Evolutionary conservation across 2,113 vertebrate species (phyloP).

Genomic region (Oncorhynchus clarkii): DNA sequence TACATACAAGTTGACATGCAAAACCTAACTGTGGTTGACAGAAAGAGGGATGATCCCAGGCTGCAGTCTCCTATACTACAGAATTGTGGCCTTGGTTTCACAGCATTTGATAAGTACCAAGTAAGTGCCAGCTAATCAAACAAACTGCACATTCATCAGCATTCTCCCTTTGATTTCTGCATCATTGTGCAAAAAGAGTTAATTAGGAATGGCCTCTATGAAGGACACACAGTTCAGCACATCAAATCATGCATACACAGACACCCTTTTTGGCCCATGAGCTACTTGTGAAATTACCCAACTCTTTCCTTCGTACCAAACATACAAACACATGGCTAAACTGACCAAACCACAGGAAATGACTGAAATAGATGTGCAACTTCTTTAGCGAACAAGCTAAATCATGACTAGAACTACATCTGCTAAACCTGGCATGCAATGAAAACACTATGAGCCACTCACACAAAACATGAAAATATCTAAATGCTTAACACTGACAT

Average conservation of each 20-base stretch:
- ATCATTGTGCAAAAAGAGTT: slow-evolving; percentile 55
- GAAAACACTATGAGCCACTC: slow-evolving; percentile 44
- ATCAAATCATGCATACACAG: slow-evolving; percentile 40
- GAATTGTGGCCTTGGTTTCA: slow-evolving; percentile 55
- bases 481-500: slow-evolving; percentile 39
- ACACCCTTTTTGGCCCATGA: slow-evolving; percentile 49
- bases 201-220: slow-evolving; percentile 43
- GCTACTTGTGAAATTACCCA: slow-evolving; percentile 32
- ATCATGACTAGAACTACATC: background rate
- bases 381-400: slow-evolving; percentile 19
- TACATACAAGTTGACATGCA: slow-evolving; percentile 47
- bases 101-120: slow-evolving; percentile 57
- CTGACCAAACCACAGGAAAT: slow-evolving; percentile 28
- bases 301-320: slow-evolving; percentile 32
- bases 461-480: background rate
- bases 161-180: slow-evolving; percentile 52
- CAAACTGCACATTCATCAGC: slow-evolving; percentile 41
- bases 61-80: slow-evolving; percentile 42
- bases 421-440: slow-evolving; percentile 48
- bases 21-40: slow-evolving; percentile 48
- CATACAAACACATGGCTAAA: slow-evolving; percentile 4
- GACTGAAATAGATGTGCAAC: slow-evolving; percentile 16
- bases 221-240: slow-evolving; percentile 48
- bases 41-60: slow-evolving; percentile 16
- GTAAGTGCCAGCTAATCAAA: slow-evolving; percentile 50